Percentiles rank a stretch among this genome's conserved stretches.
Evolutionary conservation across 2,888 invertebrate species (phyloP).

Genomic region (Hydropsyche betteni): DNA sequence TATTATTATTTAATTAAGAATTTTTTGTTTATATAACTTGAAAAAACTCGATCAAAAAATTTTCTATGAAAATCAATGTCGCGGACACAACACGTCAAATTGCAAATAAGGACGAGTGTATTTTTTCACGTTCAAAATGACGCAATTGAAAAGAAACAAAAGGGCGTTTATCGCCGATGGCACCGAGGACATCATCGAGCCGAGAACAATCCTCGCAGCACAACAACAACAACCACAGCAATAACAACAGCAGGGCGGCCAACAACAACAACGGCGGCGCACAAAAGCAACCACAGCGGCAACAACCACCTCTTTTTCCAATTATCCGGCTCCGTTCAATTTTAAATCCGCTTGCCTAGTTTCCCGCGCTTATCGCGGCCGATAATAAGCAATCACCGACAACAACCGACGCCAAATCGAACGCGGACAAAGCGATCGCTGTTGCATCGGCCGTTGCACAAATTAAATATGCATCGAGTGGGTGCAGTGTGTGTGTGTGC

Average conservation of each 20-base stretch:
- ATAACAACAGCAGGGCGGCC: not conserved
- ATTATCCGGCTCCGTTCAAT: slow-evolving; percentile 19
- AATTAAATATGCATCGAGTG: not conserved
- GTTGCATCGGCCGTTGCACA: not conserved
- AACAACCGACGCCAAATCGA: slow-evolving; percentile 14
- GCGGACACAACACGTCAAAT: too few relatives aligned
- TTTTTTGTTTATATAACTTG: too few relatives aligned
- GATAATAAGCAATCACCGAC: slow-evolving; percentile 28
- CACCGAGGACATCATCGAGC: slow-evolving; percentile 10
- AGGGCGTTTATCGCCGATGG: slow-evolving; percentile 3
- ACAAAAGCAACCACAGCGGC: not conserved
- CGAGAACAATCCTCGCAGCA: not conserved
- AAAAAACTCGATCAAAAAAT: too few relatives aligned
- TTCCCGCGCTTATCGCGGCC: slow-evolving; percentile 2
- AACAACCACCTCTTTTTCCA: slow-evolving; percentile 20
- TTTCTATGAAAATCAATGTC: too few relatives aligned
- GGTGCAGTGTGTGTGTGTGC: not conserved
- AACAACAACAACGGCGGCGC: not conserved
- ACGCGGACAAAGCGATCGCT: not conserved
- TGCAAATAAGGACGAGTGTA: too few relatives aligned
- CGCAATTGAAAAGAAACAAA: slow-evolving; percentile 11
- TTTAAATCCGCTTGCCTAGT: slow-evolving; percentile 13
- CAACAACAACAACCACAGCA: not conserved
- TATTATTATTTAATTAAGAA: too few relatives aligned
- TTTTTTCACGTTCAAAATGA: slow-evolving; percentile 1